Base-by-base conservation (phyloP, 2,888 invertebrate species). In the Congeria kusceri region DNA sequence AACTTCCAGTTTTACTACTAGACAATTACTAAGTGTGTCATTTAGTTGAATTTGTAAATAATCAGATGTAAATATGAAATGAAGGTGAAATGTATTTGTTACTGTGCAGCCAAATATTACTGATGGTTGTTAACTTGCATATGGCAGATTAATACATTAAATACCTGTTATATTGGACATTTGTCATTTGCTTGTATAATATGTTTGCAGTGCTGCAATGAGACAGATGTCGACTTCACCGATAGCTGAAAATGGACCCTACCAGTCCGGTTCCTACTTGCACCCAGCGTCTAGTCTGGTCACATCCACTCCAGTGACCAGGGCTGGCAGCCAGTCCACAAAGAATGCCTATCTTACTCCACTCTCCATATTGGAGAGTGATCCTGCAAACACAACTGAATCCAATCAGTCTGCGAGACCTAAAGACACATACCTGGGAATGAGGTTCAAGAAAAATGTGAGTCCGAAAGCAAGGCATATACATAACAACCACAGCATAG, bases 281-380 rank as follows among this genome's bases (percentile, higher is more conserved):
- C 46, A 27, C 49, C 63, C 63, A 46, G 27, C 46, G n/a, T 23
- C 46, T 23, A 13, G 47, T 39, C 39, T 11, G 39, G 39, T 39
- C 39, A 75, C 79, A 39, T 83, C 83, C 27, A 83, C 77, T 7
- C 83, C 83, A 11, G 65, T 66, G 27, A 44, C 64, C 25, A 68
- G 57, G 28, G 9, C 23, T 28, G 29, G 63, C 39, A 64, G 39
- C 59, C 25, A 20, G n/a, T 18, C 47, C 18, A 68, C 73, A 15
- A 74, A 79, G 49, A 70, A 74, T 39, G 9, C 39, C 27, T 83
- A 83, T 69, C 67, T 83, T 28, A 83, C 83, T 27, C 79, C 83
- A 25, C 32, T 71, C 25, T 77, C 83, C 23, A 39, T 73, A n/a
- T 29, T 53, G 4, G 74, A 70, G 47, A 25, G 53, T 20, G n/a